Conservation (phyloP, 2,113 vertebrate species). For the Ammodytes dubius region DNA sequence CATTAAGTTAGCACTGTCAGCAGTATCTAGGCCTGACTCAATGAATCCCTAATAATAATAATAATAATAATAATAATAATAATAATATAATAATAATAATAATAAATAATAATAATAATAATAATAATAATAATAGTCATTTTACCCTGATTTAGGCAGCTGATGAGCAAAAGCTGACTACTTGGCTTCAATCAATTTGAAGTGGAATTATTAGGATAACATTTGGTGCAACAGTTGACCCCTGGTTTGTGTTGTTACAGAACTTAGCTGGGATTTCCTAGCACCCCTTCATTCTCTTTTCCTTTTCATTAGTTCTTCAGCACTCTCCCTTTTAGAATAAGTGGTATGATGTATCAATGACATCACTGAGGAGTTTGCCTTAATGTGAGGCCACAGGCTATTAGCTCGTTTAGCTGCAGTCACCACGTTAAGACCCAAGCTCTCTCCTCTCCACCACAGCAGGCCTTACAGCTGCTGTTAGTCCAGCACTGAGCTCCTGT, state of each 20-base stretch:
- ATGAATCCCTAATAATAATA: slow-evolving; percentile 4
- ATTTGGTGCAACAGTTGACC: slow-evolving; percentile 29
- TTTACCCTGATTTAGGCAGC: slow-evolving; percentile 1
- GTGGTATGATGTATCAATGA: slow-evolving; percentile 33
- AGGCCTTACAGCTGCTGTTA: slow-evolving; percentile 25
- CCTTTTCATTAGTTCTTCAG: background rate
- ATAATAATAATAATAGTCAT: background rate
- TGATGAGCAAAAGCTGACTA: background rate
- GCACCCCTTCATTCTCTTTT: background rate
- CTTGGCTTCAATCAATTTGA: slow-evolving; percentile 21
- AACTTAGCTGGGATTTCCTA: slow-evolving; percentile 30
- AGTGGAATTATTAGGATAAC: slow-evolving; percentile 28
- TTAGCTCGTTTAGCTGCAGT: slow-evolving; percentile 20
- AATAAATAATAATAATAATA: background rate
- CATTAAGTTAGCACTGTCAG: slow-evolving; percentile 44
- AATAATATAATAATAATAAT: background rate
- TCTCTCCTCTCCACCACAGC: slow-evolving; percentile 1
- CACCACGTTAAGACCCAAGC: slow-evolving; percentile 8
- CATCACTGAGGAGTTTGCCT: slow-evolving; percentile 3
- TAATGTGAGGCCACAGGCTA: slow-evolving; percentile 13
- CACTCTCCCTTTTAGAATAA: slow-evolving; percentile 4
- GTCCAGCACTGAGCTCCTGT: slow-evolving; percentile 10
- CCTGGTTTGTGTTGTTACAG: slow-evolving; percentile 19
- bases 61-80: background rate
- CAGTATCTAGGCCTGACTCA: slow-evolving; percentile 6